phyloP scores from a whole-genome alignment of 2,113 vertebrate species.

The Dromaius novaehollandiae region DNA sequence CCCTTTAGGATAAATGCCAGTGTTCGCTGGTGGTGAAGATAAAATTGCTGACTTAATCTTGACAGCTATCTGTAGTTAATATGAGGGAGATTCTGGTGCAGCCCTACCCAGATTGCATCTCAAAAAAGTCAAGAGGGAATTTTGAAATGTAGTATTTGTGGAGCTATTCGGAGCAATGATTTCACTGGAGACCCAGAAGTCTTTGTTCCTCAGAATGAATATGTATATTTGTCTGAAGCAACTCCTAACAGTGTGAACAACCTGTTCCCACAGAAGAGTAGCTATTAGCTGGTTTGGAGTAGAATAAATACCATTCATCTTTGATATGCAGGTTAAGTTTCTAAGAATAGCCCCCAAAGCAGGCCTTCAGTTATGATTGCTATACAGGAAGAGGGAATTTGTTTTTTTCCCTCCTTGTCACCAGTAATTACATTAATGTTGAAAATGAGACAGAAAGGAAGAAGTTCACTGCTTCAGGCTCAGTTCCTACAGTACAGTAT shows the following conservation, averaged over 20 bases:
- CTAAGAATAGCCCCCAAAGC: too few species aligned
- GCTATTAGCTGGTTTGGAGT: background rate
- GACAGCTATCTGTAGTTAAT: background rate
- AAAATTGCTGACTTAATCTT: background rate
- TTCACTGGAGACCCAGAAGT: background rate
- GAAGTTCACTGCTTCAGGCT: background rate
- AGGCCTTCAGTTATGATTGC: too few species aligned
- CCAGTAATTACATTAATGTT: too few species aligned
- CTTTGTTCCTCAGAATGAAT: background rate
- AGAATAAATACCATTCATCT: too few species aligned
- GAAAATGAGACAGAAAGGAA: background rate
- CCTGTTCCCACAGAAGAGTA: background rate
- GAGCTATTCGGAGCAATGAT: background rate
- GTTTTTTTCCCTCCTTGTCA: background rate
- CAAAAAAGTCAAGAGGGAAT: too few species aligned
- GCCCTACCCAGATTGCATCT: background rate
- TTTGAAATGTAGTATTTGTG: too few species aligned
- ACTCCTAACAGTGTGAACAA: background rate
- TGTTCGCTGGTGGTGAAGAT: background rate
- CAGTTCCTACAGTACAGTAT: background rate
- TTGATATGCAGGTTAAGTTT: background rate
- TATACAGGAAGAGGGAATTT: too few species aligned
- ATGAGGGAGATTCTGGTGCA: background rate
- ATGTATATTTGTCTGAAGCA: background rate
- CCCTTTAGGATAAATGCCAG: too few species aligned